Base-by-base conservation (phyloP, 2,797 vertebrate genomes). In the Falco berigora region DNA sequence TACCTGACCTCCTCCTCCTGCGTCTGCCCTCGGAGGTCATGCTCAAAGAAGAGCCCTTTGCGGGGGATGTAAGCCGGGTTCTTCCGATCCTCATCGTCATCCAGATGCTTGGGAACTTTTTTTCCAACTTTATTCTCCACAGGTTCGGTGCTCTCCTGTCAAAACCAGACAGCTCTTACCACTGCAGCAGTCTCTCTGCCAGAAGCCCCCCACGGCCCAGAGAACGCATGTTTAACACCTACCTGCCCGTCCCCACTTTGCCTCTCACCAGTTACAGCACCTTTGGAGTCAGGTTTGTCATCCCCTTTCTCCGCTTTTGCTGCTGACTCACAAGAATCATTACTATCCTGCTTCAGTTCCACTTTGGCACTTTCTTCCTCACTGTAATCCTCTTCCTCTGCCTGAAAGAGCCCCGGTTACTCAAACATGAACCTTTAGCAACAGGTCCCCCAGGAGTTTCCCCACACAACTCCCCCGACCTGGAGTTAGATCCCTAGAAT, bases 211-310 rank as follows among this genome's bases (percentile, higher is more conserved):
- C 28, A 0, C 1, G 1, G 56, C 49, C 28, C 72, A 18, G 14
- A 4, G 40, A 8, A 5, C 3, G 14, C n/a, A 66, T 9, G 46
- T 17, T 23, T 24, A 30, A 69, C 67, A 96, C 98, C 97, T 98
- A 99, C 99, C 99, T 99, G 99, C 76, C 99, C 99, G 2, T 99
- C 99, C 4, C 99, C 99, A 32, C 99, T 99, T 84, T 99, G 99
- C 66, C 99, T 97, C 97, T 99, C 99, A 74, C 99, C 99, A 1
- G 99, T 98, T 32, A 99, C 98, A 36, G 98, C 97, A 64, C 97
- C 98, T 92, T 99, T 99, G 76, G 98, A 96, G 34, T 99, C 98
- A 0, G 96, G 80, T 88, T 99, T 99, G 91, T 98, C 98, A 69
- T 87, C 97, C 86, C 97, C 97, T 85, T 92, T 97, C 78, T 97